Base-by-base conservation (phyloP, 2,113 vertebrate genomes). In the Anoura caudifer region DNA sequence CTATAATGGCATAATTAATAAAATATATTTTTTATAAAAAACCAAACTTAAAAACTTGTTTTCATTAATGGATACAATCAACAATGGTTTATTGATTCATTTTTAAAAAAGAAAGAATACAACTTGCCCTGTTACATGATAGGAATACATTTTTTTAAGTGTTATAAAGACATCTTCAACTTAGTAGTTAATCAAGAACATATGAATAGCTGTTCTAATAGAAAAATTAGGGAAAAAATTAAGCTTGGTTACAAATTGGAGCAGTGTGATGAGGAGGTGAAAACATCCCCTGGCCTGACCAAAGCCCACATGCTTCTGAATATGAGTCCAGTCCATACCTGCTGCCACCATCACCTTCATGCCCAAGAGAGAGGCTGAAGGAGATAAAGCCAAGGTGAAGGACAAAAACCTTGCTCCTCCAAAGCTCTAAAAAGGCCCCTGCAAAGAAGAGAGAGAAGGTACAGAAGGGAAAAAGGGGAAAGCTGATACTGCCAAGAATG, bases 311-410 rank as follows among this genome's bases (percentile, higher is more conserved):
- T 75, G 69, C 80, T 33, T 56, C 95, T 81, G 82, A 89, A 90
- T 67, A 95, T 96, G 97, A 59, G 59, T 79, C 50, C 90, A 94
- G 95, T 84, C 94, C 87, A 65, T 88, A 54, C 7, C 80, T 93
- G 87, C 86, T 56, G 19, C 54, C 8, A 59, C 24, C 24, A 11
- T 59, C 84, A 88, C 77, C 98, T 98, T 97, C 96, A 99, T 99
- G 99, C 99, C 98, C 94, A 99, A 99, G 98, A 97, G 99, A 98
- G 99, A 99, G 98, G 98, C 98, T 98, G 99, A 98, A 98, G 98
- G 98, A 97, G 99, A 99, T 86, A 99, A 99, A 98, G 98, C 98
- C 97, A 99, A 99, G 98, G 98, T 97, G 98, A 99, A 99, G 97
- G 99, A 99, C 96, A 99, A 98, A 65, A 65, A 5, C 31, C 63